These are phyloP conservation scores for Rotaria magnacalcarata DNA, from an alignment of 2,888 invertebrate species.

Conservation along the genomic window DNA sequence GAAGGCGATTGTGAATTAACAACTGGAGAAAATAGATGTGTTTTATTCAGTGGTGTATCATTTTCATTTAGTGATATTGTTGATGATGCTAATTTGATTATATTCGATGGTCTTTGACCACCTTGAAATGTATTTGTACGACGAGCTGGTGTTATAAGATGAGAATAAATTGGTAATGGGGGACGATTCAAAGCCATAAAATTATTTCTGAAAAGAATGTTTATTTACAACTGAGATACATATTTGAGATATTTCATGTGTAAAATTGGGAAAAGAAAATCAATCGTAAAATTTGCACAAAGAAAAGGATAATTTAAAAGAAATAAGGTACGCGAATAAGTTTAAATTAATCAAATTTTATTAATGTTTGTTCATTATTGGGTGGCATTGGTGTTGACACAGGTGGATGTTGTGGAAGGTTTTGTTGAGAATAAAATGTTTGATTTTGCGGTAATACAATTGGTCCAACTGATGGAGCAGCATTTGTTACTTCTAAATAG, in stretches of 20 bases:
- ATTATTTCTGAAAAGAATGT: background rate
- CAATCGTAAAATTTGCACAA: background rate
- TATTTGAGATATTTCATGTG: background rate
- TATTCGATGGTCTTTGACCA: background rate
- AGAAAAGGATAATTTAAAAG: background rate
- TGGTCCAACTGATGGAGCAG: background rate
- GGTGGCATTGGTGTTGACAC: background rate
- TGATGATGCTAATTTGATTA: background rate
- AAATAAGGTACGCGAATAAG: too few species aligned
- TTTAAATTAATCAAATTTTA: background rate
- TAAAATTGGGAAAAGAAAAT: background rate
- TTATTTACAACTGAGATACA: background rate
- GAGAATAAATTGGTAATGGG: background rate
- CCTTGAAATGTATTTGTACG: slow-evolving; percentile 36
- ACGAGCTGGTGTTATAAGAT: background rate
- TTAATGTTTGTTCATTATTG: background rate
- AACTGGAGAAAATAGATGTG: background rate
- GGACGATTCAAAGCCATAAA: background rate
- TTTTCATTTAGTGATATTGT: background rate
- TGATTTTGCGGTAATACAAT: background rate
- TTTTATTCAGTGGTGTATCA: slow-evolving; percentile 11
- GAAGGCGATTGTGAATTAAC: background rate
- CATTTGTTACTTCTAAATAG: background rate
- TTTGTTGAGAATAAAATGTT: background rate
- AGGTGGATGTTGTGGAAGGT: background rate